Base-by-base conservation (phyloP, 2,797 vertebrate species). In the Crocidura indochinensis region DNA sequence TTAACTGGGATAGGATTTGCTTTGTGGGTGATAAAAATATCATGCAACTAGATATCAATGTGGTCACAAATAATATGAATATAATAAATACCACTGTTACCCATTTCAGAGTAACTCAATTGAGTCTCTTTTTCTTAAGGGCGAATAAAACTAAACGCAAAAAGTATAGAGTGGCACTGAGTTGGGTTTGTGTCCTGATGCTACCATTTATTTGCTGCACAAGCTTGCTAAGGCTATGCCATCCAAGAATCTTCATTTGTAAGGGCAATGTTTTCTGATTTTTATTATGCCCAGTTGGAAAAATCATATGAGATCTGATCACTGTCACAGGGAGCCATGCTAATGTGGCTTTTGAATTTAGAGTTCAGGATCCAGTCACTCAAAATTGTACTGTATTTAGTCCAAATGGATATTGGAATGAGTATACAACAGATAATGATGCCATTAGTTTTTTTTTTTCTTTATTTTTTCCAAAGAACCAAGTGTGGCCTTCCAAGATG, bases 391-490 rank as follows among this genome's bases (percentile, higher is more conserved):
- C 51, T 53, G 10, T 53, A 4, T 4, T 53, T 17, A 53, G 15
- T 20, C 31, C 62, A 68, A 62, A 8, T 22, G 72, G 74, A 60
- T 77, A 74, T n/a, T 47, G n/a, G 27, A n/a, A 64, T 26, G 75
- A 68, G 81, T 77, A 27, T 90, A 77, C 72, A 86, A 87, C 46
- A 87, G 77, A 46, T 81, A 65, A 24, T 77, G 69, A 17, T 51
- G 44, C 49, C 31, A 24, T 38, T 38, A 38, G 38, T 38, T 24
- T 1, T 88, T 38, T 24, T 1, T 88, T 29, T 22, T 56, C 88
- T 82, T 78, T 90, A 1, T 6, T 86, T 86, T 92, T 78, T 49
- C 4, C 62, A 31, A 56, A 77, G 22, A 93, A 46, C 38, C 7
- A 67, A 19, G 65, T 56, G 6, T 84, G 64, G 67, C 51, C 10